Evolutionary conservation across 2,888 invertebrate genomes (phyloP).

Genomic region (Dolichopus griseipennis): DNA sequence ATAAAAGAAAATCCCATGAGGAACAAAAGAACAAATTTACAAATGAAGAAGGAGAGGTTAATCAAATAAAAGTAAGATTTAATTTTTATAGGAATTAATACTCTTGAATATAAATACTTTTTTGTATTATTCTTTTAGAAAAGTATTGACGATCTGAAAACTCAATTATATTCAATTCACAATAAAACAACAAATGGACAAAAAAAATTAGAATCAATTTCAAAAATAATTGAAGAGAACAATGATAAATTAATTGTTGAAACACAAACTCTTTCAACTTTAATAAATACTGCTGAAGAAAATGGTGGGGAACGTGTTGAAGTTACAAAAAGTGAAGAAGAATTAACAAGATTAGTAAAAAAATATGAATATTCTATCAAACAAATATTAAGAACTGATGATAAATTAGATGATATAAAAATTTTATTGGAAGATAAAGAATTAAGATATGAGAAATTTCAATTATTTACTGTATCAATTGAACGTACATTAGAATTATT

Average conservation of each 20-base stretch:
- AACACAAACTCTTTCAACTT: conserved; percentile 15
- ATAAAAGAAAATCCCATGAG: conserved; percentile 39
- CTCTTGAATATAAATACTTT: no score
- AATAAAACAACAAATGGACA: conserved; percentile 21
- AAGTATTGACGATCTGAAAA: conserved; percentile 24
- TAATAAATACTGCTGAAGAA: conserved; percentile 27
- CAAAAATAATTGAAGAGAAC: conserved; percentile 18
- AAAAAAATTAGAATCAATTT: conserved; percentile 21
- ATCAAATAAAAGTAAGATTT: conserved; percentile 27
- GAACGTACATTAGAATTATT: conserved; percentile 42
- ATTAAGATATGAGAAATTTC: conserved; percentile 40
- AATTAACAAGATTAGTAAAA: conserved; percentile 37
- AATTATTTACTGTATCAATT: conserved; percentile 39
- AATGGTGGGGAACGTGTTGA: conserved; percentile 35
- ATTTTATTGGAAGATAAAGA: conserved; percentile 43
- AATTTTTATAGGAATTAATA: neutral
- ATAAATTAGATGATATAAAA: conserved; percentile 29
- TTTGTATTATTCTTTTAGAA: conserved; percentile 19
- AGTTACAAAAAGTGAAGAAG: conserved; percentile 38
- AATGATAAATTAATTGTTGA: conserved; percentile 20
- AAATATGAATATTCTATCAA: conserved; percentile 32
- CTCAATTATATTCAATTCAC: conserved; percentile 25
- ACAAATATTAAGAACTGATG: conserved; percentile 30
- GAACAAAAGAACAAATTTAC: conserved; percentile 37
- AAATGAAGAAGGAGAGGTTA: conserved; percentile 34